phyloP scores from a whole-genome alignment of 35 echinoderm and acorn worm species.

The Patiria miniata region DNA sequence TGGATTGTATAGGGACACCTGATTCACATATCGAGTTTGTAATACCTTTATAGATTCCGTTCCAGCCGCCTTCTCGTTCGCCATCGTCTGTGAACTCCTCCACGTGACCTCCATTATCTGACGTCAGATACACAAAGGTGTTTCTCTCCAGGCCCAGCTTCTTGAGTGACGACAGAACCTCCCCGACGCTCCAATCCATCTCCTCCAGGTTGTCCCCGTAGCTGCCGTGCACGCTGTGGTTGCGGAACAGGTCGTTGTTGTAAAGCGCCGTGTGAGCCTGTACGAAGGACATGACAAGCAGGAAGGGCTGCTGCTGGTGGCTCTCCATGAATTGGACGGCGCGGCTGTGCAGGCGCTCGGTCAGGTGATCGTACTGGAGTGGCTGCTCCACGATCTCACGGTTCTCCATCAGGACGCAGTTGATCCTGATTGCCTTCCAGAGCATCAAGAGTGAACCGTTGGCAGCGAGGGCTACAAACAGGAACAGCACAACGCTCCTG shows the following conservation, averaged over 20 bases:
- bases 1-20: too few relatives aligned
- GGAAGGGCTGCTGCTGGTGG: conserved; percentile 67
- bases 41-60: conserved; percentile 90
- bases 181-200: conserved; percentile 92
- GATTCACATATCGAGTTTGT: too few relatives aligned
- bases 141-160: conserved; percentile 67
- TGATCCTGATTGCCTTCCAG: conserved; percentile 57
- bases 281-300: conserved; percentile 70
- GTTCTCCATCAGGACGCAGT: conserved; percentile 91
- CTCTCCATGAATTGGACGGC: conserved; percentile 76
- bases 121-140: conserved; percentile 91
- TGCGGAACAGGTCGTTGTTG: conserved; percentile 58
- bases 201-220: conserved; percentile 86
- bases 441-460: conserved; percentile 17
- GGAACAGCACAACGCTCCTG: conserved; percentile 32
- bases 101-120: conserved; percentile 88
- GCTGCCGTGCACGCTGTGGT: conserved; percentile 61
- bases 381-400: conserved; percentile 80
- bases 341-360: conserved; percentile 65
- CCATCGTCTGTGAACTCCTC: conserved; percentile 74
- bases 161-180: conserved; percentile 63
- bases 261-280: conserved; percentile 78
- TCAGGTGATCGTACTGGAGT: conserved; percentile 65
- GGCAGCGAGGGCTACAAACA: neutral
- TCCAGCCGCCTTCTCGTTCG: conserved; percentile 77